These are phyloP conservation scores for Propithecus deckenii DNA, from an alignment of 2,797 vertebrate genomes.

Conservation along the genomic window DNA sequence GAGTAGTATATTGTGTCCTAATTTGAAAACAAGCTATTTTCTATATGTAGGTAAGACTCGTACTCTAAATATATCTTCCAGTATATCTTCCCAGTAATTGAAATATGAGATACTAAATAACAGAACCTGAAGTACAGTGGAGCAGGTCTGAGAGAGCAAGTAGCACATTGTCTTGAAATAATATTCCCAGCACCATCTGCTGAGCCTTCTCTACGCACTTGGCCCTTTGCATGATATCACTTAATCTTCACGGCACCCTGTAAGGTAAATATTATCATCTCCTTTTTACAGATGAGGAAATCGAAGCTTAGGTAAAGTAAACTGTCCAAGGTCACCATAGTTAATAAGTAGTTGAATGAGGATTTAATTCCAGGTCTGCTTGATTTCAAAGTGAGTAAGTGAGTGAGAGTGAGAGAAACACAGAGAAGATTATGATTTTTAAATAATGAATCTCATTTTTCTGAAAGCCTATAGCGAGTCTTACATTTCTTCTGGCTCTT, in stretches of 20 bases:
- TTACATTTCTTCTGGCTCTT: background rate
- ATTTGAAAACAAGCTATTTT: constrained; percentile 41
- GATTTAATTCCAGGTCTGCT: constrained; percentile 1
- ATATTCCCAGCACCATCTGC: background rate
- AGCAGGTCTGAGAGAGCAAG: background rate
- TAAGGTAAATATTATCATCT: constrained; percentile 17
- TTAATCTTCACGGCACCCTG: background rate
- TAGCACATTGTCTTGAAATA: background rate
- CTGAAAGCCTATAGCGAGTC: background rate
- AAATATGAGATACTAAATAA: background rate
- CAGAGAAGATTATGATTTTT: constrained; percentile 2
- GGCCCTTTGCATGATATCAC: background rate
- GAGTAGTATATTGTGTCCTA: background rate
- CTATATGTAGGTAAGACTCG: background rate
- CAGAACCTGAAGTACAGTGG: background rate
- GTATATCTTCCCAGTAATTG: background rate
- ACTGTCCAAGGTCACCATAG: background rate
- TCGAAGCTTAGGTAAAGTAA: constrained; percentile 1
- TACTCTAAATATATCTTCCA: background rate
- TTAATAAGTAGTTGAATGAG: constrained; percentile 27
- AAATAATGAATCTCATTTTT: constrained; percentile 23
- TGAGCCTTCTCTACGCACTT: background rate
- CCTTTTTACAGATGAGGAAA: constrained; percentile 30
- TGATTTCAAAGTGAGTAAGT: constrained; percentile 11
- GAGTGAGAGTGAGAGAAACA: background rate